Percentiles rank a stretch among this genome's conserved stretches.
Conservation (phyloP, 2,113 vertebrate species). For the Pedetes capensis region DNA sequence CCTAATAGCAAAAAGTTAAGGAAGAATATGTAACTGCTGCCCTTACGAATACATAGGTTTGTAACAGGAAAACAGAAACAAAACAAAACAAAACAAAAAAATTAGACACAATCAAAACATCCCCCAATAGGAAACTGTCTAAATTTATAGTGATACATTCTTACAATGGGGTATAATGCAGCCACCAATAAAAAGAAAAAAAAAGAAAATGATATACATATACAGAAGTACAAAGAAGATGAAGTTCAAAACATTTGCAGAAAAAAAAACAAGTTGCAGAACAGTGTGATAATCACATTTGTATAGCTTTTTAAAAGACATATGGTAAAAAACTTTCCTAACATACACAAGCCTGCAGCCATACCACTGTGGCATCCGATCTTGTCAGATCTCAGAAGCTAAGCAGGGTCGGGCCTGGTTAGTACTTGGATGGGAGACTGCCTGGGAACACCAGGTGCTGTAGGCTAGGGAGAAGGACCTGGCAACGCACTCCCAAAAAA, state of each 20-base stretch:
- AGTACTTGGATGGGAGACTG: too few species aligned
- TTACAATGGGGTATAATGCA: neutral
- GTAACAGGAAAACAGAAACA: neutral
- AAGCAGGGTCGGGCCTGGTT: too few species aligned
- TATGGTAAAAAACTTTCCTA: slow-evolving; percentile 5
- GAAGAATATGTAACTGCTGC: neutral
- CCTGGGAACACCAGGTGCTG: too few species aligned
- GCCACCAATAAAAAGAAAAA: slow-evolving; percentile 1
- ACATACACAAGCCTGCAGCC: too few species aligned
- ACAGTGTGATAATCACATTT: neutral
- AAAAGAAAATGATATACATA: neutral
- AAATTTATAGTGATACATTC: neutral
- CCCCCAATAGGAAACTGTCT: neutral
- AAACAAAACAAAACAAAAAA: neutral
- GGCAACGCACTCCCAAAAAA: too few species aligned
- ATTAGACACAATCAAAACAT: neutral
- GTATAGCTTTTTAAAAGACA: neutral
- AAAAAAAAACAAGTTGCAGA: neutral
- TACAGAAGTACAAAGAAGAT: neutral
- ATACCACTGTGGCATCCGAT: too few species aligned
- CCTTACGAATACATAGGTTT: neutral
- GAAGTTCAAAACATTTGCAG: neutral
- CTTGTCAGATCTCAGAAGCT: too few species aligned
- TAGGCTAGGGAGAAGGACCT: too few species aligned
- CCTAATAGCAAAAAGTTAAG: neutral